A percentile compares a stretch with the other conserved stretches of the same genome.
phyloP scores from a whole-genome alignment of 2,797 vertebrate genomes.

The Lates japonicus region DNA sequence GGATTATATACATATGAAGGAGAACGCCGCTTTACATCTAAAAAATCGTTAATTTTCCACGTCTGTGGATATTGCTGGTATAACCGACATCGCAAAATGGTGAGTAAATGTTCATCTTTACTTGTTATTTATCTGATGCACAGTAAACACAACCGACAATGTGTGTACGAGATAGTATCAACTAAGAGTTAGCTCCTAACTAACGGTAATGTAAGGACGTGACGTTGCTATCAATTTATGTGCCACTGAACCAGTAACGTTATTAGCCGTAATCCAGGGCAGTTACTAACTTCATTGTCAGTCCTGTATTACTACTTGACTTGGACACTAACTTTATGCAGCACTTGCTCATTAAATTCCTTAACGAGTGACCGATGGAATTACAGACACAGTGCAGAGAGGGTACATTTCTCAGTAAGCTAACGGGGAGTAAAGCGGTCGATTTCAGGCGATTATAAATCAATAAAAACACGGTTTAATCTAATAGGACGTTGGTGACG shows the following conservation, averaged over 20 bases:
- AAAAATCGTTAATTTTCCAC: no score
- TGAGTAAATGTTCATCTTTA: not conserved
- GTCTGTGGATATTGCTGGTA: no score
- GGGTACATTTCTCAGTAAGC: not conserved
- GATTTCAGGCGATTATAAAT: no score
- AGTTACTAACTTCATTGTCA: not conserved
- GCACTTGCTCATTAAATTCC: not conserved
- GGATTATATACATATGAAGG: not conserved
- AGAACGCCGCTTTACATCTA: not conserved
- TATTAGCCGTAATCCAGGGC: not conserved
- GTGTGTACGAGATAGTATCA: not conserved
- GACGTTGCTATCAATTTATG: not conserved
- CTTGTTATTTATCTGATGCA: not conserved
- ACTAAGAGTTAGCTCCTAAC: not conserved
- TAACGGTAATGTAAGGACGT: no score
- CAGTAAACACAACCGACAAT: not conserved
- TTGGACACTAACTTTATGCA: not conserved
- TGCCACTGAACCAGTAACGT: not conserved
- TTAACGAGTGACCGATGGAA: not conserved
- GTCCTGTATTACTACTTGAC: not conserved
- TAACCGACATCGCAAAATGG: not conserved
- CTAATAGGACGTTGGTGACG: rapidly evolving
- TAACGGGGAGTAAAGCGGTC: no score
- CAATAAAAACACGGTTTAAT: not conserved
- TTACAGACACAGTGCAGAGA: not conserved